Evolutionary conservation across 2,113 vertebrate genomes (phyloP), one percentile per base, ranked within the genome.

Genomic region (Cololabis saira): DNA sequence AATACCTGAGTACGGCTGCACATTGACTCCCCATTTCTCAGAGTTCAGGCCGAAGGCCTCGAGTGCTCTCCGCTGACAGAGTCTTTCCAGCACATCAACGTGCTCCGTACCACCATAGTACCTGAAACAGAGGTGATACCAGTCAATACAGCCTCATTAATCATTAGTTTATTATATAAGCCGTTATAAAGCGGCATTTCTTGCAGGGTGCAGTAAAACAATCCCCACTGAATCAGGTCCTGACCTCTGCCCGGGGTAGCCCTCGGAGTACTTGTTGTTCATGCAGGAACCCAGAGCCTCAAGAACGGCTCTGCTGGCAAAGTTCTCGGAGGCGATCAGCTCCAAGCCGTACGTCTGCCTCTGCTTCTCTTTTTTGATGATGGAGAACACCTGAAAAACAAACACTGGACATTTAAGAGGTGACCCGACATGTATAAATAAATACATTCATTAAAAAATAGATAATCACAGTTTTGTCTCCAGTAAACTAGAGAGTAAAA

Each of bases 191-290:
- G 33, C 10, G 33, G 33, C 3, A 37, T 37, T 30, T 4, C 30
- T 4, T 7, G 10, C 33, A 37, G 33, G 33, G 33, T 37, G 33
- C 33, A 37, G 33, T 7, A 37, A 37, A 37, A 37, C 33, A 37
- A 37, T 7, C 37, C 16, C 21, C 43, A 50, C 10, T 18, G 15
- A 12, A 10, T 58, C 10, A 2, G 42, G 9, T 47, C 0, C 5
- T 13, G 12, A 99, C 98, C 98, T 96, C 89, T 98, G 97, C 41
- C 97, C 97, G 0, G 97, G 97, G 85, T 98, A 99, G 0, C 98
- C 98, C 74, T 99, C 98, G 0, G 98, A 99, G 84, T 99, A 99
- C 80, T 99, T 99, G 90, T 99, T 99, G 88, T 98, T 98, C 94
- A 99, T 80, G 78, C 98, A 99, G 57, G 97, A 99, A 0, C 98